A percentile compares a stretch with the other conserved stretches of the same genome.
Conservation (phyloP, 1,140 invertebrate genomes). For the Diabrotica undecimpunctata region DNA sequence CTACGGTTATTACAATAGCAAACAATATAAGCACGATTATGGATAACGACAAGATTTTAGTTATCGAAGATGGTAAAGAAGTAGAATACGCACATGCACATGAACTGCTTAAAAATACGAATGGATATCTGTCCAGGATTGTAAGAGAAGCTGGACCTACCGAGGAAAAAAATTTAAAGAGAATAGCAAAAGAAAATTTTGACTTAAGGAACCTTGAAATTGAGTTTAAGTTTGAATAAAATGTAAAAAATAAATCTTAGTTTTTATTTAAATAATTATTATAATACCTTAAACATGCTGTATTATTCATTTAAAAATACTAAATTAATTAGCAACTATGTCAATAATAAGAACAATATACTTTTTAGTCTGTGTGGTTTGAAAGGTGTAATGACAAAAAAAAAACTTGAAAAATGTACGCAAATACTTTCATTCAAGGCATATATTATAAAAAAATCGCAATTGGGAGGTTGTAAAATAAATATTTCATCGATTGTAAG, state of each 20-base stretch:
- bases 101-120: conserved; percentile 40
- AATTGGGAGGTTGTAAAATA: too few species aligned
- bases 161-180: conserved; percentile 30
- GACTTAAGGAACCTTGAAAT: conserved; percentile 19
- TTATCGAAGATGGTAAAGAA: conserved; percentile 44
- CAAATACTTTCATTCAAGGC: too few species aligned
- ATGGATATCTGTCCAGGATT: conserved; percentile 68
- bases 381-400: too few species aligned
- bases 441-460: too few species aligned
- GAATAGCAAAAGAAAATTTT: conserved; percentile 31
- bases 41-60: conserved; percentile 43
- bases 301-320: too few species aligned
- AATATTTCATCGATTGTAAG: too few species aligned
- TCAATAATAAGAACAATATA: too few species aligned
- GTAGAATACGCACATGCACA: conserved; percentile 46
- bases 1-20: conserved; percentile 73
- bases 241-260: background rate
- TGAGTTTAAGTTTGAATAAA: conserved; percentile 4
- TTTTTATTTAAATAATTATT: too few species aligned
- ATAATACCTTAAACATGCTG: too few species aligned
- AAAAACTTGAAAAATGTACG: too few species aligned
- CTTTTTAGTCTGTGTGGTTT: too few species aligned
- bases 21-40: conserved; percentile 46
- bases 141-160: conserved; percentile 56
- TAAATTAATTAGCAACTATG: too few species aligned